These are phyloP conservation scores for Circaetus cinerascens DNA, from an alignment of 2,113 vertebrate species.

Conservation along the genomic window DNA sequence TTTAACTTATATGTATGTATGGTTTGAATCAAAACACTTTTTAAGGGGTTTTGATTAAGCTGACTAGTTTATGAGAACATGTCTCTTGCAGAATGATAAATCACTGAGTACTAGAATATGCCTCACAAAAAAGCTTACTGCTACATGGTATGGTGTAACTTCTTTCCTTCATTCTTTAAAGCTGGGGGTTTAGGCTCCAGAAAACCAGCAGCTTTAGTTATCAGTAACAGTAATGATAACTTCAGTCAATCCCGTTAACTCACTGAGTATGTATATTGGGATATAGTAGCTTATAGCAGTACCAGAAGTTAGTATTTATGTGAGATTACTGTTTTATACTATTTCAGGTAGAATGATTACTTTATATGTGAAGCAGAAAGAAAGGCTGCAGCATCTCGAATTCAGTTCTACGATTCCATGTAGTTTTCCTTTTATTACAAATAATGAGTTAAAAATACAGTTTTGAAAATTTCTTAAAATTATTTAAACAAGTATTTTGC, in stretches of 20 bases:
- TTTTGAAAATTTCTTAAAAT: not conserved
- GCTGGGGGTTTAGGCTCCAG: not conserved
- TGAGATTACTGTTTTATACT: not conserved
- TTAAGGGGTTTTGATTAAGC: not conserved
- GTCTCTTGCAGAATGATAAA: not conserved
- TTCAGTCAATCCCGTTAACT: not conserved
- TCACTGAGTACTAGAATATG: not conserved
- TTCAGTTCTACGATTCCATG: accelerated
- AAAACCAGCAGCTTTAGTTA: not conserved
- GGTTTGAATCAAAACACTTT: not conserved
- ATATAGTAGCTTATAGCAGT: not conserved
- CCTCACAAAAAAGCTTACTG: not conserved
- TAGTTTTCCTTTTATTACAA: not conserved
- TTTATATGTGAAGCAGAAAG: not conserved
- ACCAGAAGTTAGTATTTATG: not conserved
- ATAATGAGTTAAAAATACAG: not conserved
- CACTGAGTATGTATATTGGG: no score
- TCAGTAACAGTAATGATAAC: not conserved
- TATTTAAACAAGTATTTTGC: not conserved
- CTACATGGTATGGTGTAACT: not conserved
- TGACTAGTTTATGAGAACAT: not conserved
- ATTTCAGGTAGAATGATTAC: not conserved
- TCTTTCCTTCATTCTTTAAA: not conserved
- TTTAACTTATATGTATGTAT: not conserved
- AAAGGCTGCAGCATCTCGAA: not conserved